Evolutionary conservation across 2,797 vertebrate species (phyloP), one percentile per base, ranked within the genome.

Genomic region (Etheostoma perlongum): DNA sequence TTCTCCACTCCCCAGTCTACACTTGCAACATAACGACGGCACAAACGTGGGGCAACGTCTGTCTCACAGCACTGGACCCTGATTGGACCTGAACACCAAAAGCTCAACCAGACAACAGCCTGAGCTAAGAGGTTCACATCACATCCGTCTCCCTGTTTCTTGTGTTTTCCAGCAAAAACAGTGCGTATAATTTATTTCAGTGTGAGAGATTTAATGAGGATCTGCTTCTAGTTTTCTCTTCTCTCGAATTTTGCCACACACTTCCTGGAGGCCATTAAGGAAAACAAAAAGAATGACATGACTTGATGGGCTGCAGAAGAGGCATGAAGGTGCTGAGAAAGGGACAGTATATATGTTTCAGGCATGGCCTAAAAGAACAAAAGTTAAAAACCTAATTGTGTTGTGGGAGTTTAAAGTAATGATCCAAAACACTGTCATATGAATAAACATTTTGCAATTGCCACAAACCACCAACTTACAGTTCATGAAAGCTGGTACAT

Each of bases 201-300:
- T 79, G 79, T 58, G 68, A 81, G 72, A 83, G 61, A 86, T 85
- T 89, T 91, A 90, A 84, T 83, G 85, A 89, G 80, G 72, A 85
- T 90, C 87, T 92, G 92, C 77, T 91, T 88, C 54, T 76, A 71
- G 73, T 93, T 91, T 91, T 62, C 83, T 71, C 44, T 10, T 55
- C 47, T 79, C 71, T 67, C 1, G 12, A 15, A 42, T 58, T 82
- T 72, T 75, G 79, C 73, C 59, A 64, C 78, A 84, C 71, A 85
- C 64, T 80, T 78, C 86, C 82, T 84, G 84, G 79, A 86, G 80
- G 71, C 66, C 69, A 84, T 89, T 85, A 83, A 48, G 19, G 74
- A 25, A 82, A 74, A 77, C 53, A 48, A 73, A 77, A 62, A 68
- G 58, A 83, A 80, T 33, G 70, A 77, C 55, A 79, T 63, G 53